phyloP scores from a whole-genome alignment of 1,140 invertebrate genomes.

The Hylyphantes graminicola region DNA sequence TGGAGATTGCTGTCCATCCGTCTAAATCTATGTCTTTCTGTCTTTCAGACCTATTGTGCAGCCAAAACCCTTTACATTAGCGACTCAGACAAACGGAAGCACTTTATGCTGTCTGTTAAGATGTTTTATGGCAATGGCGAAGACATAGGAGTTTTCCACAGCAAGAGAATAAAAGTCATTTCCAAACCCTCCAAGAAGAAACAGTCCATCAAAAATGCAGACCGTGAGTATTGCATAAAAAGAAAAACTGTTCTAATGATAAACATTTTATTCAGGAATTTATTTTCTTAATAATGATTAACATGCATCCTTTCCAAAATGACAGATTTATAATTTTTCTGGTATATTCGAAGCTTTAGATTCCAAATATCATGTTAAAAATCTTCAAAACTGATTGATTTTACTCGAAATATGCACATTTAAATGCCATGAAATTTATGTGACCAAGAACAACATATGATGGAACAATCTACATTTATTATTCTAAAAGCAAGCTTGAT shows the following conservation, averaged over 20 bases:
- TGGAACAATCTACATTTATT: no score
- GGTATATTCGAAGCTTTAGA: no score
- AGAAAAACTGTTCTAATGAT: neutral
- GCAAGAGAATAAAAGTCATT: conserved; percentile 99
- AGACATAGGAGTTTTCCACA: conserved; percentile 98
- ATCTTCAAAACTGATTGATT: no score
- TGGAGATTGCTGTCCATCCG: neutral
- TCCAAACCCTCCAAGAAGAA: conserved; percentile 99
- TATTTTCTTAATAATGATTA: no score
- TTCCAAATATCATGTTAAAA: no score
- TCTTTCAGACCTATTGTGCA: conserved; percentile 93
- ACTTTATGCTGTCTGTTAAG: conserved; percentile 98
- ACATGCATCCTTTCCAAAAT: no score
- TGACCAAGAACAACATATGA: no score
- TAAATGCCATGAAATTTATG: no score
- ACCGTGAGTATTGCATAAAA: conserved; percentile 73
- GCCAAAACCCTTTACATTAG: conserved; percentile 99
- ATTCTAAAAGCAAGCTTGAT: no score
- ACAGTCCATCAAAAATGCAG: conserved; percentile 98
- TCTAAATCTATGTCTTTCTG: neutral
- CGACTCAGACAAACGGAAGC: conserved; percentile 98
- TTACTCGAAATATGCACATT: no score
- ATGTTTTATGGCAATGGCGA: conserved; percentile 99
- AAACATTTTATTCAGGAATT: no score
- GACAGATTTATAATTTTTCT: no score